phyloP scores from a whole-genome alignment of 2,797 vertebrate genomes.

The Arremon brunneinucha region DNA sequence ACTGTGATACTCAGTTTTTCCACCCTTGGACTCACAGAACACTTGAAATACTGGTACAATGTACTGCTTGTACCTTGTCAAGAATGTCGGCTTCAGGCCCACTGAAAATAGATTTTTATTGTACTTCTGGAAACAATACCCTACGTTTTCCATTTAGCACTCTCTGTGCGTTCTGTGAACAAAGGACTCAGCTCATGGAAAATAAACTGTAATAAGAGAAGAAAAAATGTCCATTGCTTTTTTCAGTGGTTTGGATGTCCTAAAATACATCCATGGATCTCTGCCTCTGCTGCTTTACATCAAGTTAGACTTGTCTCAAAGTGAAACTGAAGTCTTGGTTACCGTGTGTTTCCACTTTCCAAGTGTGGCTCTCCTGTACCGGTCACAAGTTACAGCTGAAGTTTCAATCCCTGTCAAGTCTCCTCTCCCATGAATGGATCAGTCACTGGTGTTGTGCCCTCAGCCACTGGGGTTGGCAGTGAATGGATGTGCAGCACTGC shows the following conservation, averaged over 20 bases:
- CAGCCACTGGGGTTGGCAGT: background rate
- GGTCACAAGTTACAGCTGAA: background rate
- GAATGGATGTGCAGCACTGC: background rate
- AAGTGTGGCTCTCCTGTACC: fast-evolving
- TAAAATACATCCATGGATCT: background rate
- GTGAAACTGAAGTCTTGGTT: background rate
- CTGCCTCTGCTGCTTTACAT: background rate
- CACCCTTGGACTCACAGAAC: background rate
- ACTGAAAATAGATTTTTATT: slow-evolving; percentile 52
- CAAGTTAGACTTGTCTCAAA: background rate
- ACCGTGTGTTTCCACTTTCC: background rate
- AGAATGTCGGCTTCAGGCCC: background rate
- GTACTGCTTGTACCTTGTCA: background rate
- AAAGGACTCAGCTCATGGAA: slow-evolving; percentile 49
- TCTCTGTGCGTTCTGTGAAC: slow-evolving; percentile 38
- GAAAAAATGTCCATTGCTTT: background rate
- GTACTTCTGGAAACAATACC: slow-evolving; percentile 55
- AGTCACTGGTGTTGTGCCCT: background rate
- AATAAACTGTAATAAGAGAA: background rate
- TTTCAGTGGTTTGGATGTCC: background rate
- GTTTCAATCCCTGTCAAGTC: background rate
- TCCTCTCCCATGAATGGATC: background rate
- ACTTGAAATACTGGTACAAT: background rate
- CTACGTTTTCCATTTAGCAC: slow-evolving; percentile 36
- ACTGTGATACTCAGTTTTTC: slow-evolving; percentile 1